Percentiles rank a stretch among this genome's conserved stretches.
Evolutionary conservation across 1,140 invertebrate genomes (phyloP).

Genomic region (Myzus persicae): DNA sequence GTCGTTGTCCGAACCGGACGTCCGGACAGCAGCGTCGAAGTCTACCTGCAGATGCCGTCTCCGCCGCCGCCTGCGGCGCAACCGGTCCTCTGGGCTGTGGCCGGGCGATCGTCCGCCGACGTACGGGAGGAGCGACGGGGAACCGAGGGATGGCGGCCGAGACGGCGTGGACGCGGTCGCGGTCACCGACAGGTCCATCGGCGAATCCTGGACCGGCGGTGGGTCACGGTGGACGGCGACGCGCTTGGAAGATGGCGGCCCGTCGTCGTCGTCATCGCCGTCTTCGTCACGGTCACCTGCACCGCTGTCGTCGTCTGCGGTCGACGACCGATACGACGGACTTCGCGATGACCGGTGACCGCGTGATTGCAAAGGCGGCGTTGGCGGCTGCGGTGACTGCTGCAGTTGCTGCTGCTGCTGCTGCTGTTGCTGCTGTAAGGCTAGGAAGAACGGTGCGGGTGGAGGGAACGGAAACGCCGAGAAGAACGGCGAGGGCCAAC

Average conservation of each 20-base stretch:
- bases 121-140: neutral
- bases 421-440: neutral
- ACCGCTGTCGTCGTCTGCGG: neutral
- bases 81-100: neutral
- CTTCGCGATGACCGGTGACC: neutral
- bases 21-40: neutral
- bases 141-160: neutral
- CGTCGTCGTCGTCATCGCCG: neutral
- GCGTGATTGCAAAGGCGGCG: neutral
- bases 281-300: neutral
- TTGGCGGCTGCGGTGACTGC: neutral
- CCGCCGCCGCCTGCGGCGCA: neutral
- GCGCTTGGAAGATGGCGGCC: neutral
- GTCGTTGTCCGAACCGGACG: neutral
- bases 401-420: neutral
- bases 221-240: neutral
- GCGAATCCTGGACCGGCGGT: constrained; percentile 57
- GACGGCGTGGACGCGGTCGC: constrained; percentile 24
- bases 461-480: constrained; percentile 48
- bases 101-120: constrained; percentile 53
- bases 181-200: constrained; percentile 60
- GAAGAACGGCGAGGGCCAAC: constrained; percentile 59
- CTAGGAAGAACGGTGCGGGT: constrained; percentile 33
- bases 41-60: neutral
- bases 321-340: constrained; percentile 19